Percentiles rank a stretch among this genome's conserved stretches.
These are phyloP conservation scores for Thereva nobilitata DNA, from an alignment of 2,888 invertebrate genomes.

Conservation along the genomic window DNA sequence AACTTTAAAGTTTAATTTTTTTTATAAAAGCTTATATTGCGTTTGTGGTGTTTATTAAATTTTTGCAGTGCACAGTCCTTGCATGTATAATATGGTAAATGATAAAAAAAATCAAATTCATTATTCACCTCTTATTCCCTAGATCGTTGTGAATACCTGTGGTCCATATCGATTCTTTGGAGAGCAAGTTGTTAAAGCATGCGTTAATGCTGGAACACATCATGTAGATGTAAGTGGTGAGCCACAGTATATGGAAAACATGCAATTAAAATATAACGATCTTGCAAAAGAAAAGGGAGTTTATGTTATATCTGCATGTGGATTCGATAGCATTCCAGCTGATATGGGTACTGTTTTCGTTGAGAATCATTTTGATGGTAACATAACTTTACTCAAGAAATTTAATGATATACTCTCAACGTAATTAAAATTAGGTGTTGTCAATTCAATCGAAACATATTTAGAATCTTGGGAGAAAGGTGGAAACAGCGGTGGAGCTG, in stretches of 20 bases:
- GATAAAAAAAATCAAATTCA: no score
- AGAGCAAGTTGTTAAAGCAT: conserved; percentile 87
- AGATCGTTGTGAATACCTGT: conserved; percentile 80
- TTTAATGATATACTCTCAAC: conserved; percentile 24
- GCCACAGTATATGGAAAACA: conserved; percentile 83
- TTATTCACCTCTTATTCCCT: background rate
- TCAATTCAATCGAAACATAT: conserved; percentile 80
- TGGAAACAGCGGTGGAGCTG: conserved; percentile 56
- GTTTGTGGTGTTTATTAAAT: no score
- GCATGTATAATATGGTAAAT: no score
- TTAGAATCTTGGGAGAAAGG: conserved; percentile 58
- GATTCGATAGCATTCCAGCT: conserved; percentile 89
- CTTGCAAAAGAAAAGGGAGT: conserved; percentile 77
- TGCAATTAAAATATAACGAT: conserved; percentile 80
- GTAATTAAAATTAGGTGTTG: conserved; percentile 60
- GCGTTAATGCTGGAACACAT: conserved; percentile 77
- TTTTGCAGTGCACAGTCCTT: no score
- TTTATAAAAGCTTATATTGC: no score
- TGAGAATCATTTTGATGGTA: conserved; percentile 66
- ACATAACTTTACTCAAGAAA: background rate
- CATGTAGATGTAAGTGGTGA: conserved; percentile 95
- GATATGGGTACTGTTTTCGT: conserved; percentile 85
- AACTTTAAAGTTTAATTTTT: no score
- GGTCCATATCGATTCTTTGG: conserved; percentile 90
- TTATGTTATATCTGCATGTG: conserved; percentile 88